Percentiles rank a stretch among this genome's conserved stretches.
These are phyloP conservation scores for Helicoverpa armigera DNA, from an alignment of 1,140 invertebrate species.

Conservation along the genomic window DNA sequence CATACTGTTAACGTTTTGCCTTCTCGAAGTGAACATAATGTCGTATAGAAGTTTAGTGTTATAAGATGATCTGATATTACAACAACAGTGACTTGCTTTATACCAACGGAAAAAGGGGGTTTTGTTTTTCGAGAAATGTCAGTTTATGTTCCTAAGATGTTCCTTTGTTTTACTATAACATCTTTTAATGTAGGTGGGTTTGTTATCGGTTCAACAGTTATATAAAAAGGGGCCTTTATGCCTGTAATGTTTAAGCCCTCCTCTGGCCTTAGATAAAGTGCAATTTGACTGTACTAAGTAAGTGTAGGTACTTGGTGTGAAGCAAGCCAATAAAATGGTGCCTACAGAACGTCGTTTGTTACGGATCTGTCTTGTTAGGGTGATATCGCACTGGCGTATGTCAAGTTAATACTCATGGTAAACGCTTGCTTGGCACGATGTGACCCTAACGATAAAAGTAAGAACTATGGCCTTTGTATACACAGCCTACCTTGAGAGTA, in stretches of 20 bases:
- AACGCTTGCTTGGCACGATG: not conserved
- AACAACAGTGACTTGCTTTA: slow-evolving; percentile 33
- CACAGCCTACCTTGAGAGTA: slow-evolving; percentile 25
- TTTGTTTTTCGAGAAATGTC: not conserved
- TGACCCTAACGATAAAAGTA: slow-evolving; percentile 7
- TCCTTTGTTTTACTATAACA: too few relatives aligned
- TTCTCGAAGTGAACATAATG: slow-evolving; percentile 26
- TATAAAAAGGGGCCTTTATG: not conserved
- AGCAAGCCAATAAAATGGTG: slow-evolving; percentile 23
- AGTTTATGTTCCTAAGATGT: not conserved
- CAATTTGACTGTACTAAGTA: slow-evolving; percentile 3
- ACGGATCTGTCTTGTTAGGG: slow-evolving; percentile 5
- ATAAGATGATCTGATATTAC: slow-evolving; percentile 44
- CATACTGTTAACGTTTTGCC: slow-evolving; percentile 28
- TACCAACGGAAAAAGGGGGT: slow-evolving; percentile 10
- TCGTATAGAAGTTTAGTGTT: slow-evolving; percentile 28
- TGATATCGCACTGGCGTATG: slow-evolving; percentile 6
- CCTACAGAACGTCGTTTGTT: not conserved
- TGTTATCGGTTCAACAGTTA: not conserved
- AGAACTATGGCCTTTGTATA: slow-evolving; percentile 38
- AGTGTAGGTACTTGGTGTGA: slow-evolving; percentile 13
- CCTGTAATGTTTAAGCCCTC: not conserved
- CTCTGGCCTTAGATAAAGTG: slow-evolving; percentile 9
- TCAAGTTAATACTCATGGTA: not conserved
- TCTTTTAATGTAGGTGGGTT: too few relatives aligned